Percentiles rank a stretch among this genome's conserved stretches.
phyloP scores from a whole-genome alignment of 2,888 invertebrate genomes.

The Drosophila mettleri region DNA sequence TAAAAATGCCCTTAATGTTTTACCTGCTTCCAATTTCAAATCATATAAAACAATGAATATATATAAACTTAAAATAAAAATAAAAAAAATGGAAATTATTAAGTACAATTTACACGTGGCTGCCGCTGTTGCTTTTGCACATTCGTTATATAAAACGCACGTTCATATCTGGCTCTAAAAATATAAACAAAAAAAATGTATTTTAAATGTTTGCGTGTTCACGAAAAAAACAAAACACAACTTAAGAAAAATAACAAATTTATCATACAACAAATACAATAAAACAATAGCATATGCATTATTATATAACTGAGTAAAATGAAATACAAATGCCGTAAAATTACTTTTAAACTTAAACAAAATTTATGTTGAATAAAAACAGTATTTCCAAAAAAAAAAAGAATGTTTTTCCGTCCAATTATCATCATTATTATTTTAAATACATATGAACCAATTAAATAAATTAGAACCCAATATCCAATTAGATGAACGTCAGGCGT shows the following conservation, averaged over 20 bases:
- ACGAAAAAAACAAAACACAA: slow-evolving; percentile 41
- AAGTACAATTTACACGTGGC: slow-evolving; percentile 62
- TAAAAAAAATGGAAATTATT: slow-evolving; percentile 74
- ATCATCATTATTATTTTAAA: too few species aligned
- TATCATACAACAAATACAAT: slow-evolving; percentile 55
- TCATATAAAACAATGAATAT: slow-evolving; percentile 44
- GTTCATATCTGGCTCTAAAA: slow-evolving; percentile 49
- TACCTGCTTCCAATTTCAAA: slow-evolving; percentile 68
- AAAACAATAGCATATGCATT: slow-evolving; percentile 74
- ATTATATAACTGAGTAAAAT: slow-evolving; percentile 77
- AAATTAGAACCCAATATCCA: too few species aligned
- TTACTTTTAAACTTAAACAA: slow-evolving; percentile 76
- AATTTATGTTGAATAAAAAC: slow-evolving; percentile 81
- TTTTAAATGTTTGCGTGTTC: slow-evolving; percentile 75
- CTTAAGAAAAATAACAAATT: slow-evolving; percentile 41
- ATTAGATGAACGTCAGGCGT: too few species aligned
- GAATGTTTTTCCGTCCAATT: too few species aligned
- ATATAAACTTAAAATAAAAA: slow-evolving; percentile 41
- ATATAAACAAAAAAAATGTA: slow-evolving; percentile 60
- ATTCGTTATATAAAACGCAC: slow-evolving; percentile 50
- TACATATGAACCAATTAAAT: too few species aligned
- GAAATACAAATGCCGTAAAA: slow-evolving; percentile 73
- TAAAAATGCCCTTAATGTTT: slow-evolving; percentile 40
- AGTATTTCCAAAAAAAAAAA: slow-evolving; percentile 77
- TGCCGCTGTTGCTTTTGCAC: slow-evolving; percentile 30